Conservation (phyloP, 2,797 vertebrate genomes). For the Urophycis tenuis region DNA sequence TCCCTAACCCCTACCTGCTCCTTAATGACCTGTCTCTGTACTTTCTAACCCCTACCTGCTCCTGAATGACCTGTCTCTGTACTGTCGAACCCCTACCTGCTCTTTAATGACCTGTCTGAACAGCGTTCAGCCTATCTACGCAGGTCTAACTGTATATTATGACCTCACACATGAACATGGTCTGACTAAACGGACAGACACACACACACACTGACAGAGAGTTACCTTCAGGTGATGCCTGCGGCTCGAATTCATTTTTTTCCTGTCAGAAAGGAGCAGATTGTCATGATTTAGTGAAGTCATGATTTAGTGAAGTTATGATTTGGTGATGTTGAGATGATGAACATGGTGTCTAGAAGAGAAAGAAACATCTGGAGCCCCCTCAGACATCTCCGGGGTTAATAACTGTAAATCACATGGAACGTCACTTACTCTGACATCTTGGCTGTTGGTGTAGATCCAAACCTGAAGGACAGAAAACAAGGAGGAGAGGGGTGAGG, state of each 20-base stretch:
- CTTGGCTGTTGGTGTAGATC: neutral
- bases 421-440: neutral
- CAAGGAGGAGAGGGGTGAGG: neutral
- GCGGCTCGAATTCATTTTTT: constrained; percentile 80
- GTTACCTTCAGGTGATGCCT: constrained; percentile 78
- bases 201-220: constrained; percentile 1
- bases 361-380: neutral
- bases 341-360: neutral
- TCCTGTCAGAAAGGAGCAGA: constrained; percentile 39
- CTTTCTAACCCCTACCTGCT: too few relatives aligned
- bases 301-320: too few relatives aligned
- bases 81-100: neutral
- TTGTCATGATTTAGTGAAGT: too few relatives aligned
- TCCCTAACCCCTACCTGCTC: too few relatives aligned
- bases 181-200: neutral
- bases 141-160: too few relatives aligned
- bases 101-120: too few relatives aligned
- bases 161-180: neutral
- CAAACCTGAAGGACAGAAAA: constrained; percentile 13
- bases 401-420: neutral
- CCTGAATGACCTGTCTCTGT: too few relatives aligned
- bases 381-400: neutral
- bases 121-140: too few relatives aligned
- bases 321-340: neutral
- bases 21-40: too few relatives aligned